A percentile compares a stretch with the other conserved stretches of the same genome.
Evolutionary conservation across 2,797 vertebrate genomes (phyloP).

Genomic region (Paratrypauchen microcephalus): DNA sequence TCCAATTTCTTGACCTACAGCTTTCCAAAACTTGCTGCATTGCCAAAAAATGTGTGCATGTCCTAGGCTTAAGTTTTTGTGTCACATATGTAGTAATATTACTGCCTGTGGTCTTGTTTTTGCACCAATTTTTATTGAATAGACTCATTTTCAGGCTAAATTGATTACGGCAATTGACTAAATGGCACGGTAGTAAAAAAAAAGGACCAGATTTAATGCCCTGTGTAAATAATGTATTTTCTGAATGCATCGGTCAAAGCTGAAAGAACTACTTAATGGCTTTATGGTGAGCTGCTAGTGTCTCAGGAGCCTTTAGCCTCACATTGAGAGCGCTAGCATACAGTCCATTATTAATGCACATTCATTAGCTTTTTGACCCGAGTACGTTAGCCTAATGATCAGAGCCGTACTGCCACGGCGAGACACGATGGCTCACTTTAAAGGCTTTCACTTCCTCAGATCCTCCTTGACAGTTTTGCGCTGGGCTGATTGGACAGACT

Average conservation of each 20-base stretch:
- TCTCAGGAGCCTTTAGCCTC: slow-evolving; percentile 28
- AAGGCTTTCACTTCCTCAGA: slow-evolving; percentile 55
- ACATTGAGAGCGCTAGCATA: slow-evolving; percentile 14
- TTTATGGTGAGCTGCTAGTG: slow-evolving; percentile 31
- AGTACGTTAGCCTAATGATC: slow-evolving; percentile 59
- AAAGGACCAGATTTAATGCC: slow-evolving; percentile 1
- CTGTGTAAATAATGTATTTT: slow-evolving; percentile 35
- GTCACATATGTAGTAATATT: too few species aligned
- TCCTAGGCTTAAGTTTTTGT: too few species aligned
- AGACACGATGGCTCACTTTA: slow-evolving; percentile 56
- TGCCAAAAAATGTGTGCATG: too few species aligned
- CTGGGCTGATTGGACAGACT: slow-evolving; percentile 9
- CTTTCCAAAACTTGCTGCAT: too few species aligned
- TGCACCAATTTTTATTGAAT: neutral
- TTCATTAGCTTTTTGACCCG: slow-evolving; percentile 65
- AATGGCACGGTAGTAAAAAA: neutral
- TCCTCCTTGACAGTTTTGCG: slow-evolving; percentile 51
- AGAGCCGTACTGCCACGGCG: slow-evolving; percentile 28
- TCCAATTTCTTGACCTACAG: too few species aligned
- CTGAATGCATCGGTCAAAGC: slow-evolving; percentile 26
- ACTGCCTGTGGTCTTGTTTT: too few species aligned
- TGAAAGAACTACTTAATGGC: slow-evolving; percentile 24
- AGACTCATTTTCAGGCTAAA: neutral
- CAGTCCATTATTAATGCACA: slow-evolving; percentile 54
- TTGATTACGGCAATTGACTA: neutral